Base-by-base conservation (phyloP, 2,797 vertebrate genomes). In the Girardinus metallicus region DNA sequence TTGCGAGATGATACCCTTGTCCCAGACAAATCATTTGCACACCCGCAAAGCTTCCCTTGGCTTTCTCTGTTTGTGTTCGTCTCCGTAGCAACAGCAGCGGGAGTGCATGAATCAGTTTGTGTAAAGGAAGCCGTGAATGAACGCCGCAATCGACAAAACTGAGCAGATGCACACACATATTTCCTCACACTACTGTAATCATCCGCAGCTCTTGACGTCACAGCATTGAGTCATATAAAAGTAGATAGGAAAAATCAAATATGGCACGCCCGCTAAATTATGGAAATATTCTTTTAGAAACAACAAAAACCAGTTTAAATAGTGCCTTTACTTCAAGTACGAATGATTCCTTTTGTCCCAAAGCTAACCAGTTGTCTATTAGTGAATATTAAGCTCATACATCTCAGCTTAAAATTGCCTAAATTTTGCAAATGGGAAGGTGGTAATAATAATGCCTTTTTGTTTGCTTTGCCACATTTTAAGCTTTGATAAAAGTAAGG, bases 11-110 rank as follows among this genome's bases (percentile, higher is more conserved):
- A 76, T 31, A 1, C 10, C 75, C 68, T 49, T 36, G 60, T 15
- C 36, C 66, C 49, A 51, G 70, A 85, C 83, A 85, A 76, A 84
- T 85, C 46, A 75, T 81, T 73, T 83, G 51, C 74, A 82, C 66
- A 41, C 10, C 36, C 29, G 68, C 55, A 53, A 46, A 53, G 80
- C 51, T 86, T 39, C 75, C 79, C 70, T 81, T 82, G 55, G 57
- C 43, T 85, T 64, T 36, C 75, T 85, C 4, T 89, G 77, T 88
- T 92, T 90, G 79, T 81, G 76, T 85, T 88, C 39, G 64, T 92
- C 87, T 85, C 90, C 85, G 60, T 73, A 80, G 89, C 83, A 91
- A 93, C 92, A 26, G 80, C 76, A 71, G 80, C 55, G 26, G 44
- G 12, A 23, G 8, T 5, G 1, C 51, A 51, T 89, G 89, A 89